Conservation (phyloP, 2,113 vertebrate species). For the Etheostoma cragini region DNA sequence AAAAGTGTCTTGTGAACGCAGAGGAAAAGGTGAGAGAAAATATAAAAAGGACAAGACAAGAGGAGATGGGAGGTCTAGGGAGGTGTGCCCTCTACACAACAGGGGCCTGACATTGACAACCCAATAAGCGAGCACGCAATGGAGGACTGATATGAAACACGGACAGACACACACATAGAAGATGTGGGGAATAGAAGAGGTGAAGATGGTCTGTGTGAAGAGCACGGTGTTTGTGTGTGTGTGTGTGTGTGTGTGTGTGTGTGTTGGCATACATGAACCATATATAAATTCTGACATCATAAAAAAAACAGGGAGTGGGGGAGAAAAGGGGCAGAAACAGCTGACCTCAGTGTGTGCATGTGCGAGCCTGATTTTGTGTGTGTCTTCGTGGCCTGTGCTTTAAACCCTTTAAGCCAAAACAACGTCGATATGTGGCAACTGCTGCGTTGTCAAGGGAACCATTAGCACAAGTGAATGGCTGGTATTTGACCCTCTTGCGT, state of each 20-base stretch:
- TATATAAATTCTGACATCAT: background rate
- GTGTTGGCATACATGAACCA: background rate
- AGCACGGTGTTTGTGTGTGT: background rate
- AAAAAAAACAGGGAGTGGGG: background rate
- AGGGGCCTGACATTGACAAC: slow-evolving; percentile 39
- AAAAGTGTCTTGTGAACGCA: slow-evolving; percentile 9
- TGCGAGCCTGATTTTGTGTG: background rate
- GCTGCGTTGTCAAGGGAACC: slow-evolving; percentile 76
- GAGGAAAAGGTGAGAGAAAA: background rate
- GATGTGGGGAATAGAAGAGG: background rate
- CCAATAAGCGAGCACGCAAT: slow-evolving; percentile 46
- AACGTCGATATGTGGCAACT: slow-evolving; percentile 50
- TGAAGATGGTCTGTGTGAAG: background rate
- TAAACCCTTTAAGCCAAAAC: slow-evolving; percentile 49
- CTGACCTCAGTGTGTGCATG: slow-evolving; percentile 27
- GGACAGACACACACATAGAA: background rate
- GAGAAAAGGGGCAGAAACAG: slow-evolving; percentile 22
- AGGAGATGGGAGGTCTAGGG: slow-evolving; percentile 28
- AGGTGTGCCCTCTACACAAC: slow-evolving; percentile 23
- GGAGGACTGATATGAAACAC: slow-evolving; percentile 12
- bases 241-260: no score
- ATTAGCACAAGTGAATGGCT: slow-evolving; percentile 54
- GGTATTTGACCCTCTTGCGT: slow-evolving; percentile 20
- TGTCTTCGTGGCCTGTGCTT: slow-evolving; percentile 5
- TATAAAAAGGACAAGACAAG: slow-evolving; percentile 19